A percentile compares a stretch with the other conserved stretches of the same genome.
Evolutionary conservation across 2,888 invertebrate species (phyloP).

Genomic region (Blastobasis lacticolella): DNA sequence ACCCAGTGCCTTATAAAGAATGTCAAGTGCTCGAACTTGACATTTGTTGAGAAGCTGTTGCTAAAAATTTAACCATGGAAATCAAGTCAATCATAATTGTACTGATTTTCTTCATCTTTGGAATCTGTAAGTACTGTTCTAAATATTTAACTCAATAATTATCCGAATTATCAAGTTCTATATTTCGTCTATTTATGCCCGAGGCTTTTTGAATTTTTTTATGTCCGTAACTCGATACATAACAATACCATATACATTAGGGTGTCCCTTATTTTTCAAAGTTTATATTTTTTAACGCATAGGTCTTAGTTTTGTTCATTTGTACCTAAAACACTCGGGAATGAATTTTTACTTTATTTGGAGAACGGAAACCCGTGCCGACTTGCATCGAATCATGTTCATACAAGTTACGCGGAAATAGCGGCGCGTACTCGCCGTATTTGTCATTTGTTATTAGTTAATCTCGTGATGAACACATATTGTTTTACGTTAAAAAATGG

Average conservation of each 20-base stretch:
- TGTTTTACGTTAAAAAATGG: constrained; percentile 3
- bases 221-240: too few relatives aligned
- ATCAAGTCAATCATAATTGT: too few relatives aligned
- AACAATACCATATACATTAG: not conserved
- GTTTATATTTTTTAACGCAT: constrained; percentile 8
- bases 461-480: constrained; percentile 3
- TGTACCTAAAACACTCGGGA: constrained; percentile 6
- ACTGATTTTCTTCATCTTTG: too few relatives aligned
- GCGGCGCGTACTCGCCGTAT: constrained; percentile 6
- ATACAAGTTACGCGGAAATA: constrained; percentile 3
- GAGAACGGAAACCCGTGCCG: constrained; percentile 10
- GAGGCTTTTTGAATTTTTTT: too few relatives aligned
- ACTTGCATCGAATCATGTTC: constrained; percentile 13
- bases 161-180: too few relatives aligned
- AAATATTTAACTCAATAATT: too few relatives aligned
- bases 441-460: constrained; percentile 3
- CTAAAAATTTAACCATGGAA: too few relatives aligned
- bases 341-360: constrained; percentile 7
- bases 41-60: too few relatives aligned
- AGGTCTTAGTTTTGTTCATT: constrained; percentile 9
- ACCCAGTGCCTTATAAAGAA: too few relatives aligned
- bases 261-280: constrained; percentile 4
- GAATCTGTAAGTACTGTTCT: too few relatives aligned
- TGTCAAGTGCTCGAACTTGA: too few relatives aligned
- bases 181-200: too few relatives aligned